Base-by-base conservation (phyloP, 1,140 invertebrate genomes). In the Cydia fagiglandana region DNA sequence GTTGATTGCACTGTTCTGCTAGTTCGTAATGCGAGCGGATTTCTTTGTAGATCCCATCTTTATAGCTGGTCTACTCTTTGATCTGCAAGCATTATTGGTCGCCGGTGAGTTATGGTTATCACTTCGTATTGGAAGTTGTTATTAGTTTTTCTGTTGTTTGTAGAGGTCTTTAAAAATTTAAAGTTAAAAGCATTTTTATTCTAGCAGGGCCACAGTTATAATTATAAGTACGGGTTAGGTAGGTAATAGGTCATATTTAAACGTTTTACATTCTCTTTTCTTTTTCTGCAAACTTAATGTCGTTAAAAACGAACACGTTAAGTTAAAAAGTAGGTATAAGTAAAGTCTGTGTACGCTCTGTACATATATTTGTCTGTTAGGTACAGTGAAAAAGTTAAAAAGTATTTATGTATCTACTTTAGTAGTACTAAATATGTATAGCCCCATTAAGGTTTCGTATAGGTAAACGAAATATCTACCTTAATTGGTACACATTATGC, bases 31-130 rank as follows among this genome's bases (percentile, higher is more conserved):
- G 81, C 84, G 77, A 81, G 87, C 87, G 83, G 87, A 88, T 87
- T 88, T 88, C 86, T 88, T 90, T 90, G 82, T 84, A 88, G 88
- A 89, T 90, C 34, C 66, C 64, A 91, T 90, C 88, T 91, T 86
- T 87, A 88, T 86, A 78, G 79, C 76, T 84, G 85, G 80, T 81
- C 82, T 83, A 80, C 80, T 75, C 75, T 73, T 77, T 76, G 77
- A 78, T 79, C 13, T 73, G 66, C 56, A 64, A 78, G 76, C 74
- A 30, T 73, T 45, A 78, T 77, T 75, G 73, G 75, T 53, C 15
- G 34, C n/a, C 10, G n/a, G 38, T 38, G 34, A 70, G 30, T 70
- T 38, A 38, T 70, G 38, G 30, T 61, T 24, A 61, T 61, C 66
- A 70, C 30, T 38, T 70, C 24, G 64, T 34, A 68, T 68, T 61